Evolutionary conservation across 2,888 invertebrate species (phyloP), one percentile per base, ranked within the genome.

Genomic region (Ypsolopha sequella): DNA sequence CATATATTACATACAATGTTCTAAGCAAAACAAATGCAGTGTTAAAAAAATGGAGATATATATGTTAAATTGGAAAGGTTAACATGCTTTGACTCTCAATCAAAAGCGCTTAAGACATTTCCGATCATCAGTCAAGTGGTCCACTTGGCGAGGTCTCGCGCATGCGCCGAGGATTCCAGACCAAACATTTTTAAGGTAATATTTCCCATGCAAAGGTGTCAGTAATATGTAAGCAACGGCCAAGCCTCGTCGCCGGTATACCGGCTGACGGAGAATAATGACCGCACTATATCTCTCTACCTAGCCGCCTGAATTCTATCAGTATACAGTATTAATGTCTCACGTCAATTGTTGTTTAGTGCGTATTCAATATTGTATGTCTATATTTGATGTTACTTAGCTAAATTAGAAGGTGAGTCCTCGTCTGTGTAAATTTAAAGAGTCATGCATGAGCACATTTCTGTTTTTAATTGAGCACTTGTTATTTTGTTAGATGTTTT

Each of bases 341-440:
- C 56, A 66, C 70, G 78, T 84, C 80, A 82, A 82, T 82, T 81
- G 71, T 77, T 76, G 67, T 73, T 57, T 63, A 73, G 74, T 77
- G 72, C 65, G 60, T 70, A 70, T 36, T 51, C 4, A 41, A 48
- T 50, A 48, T 65, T 71, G 58, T 63, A 57, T 58, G 59, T 46
- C n/a, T 33, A 45, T 34, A n/a, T 56, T 65, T 50, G 57, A 68
- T 67, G 64, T 71, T 71, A 64, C 66, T 69, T 68, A 60, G 59
- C 24, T 62, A 63, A 65, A 70, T 54, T 55, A 61, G 58, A 61
- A 64, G 68, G 68, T 70, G 58, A 68, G 66, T 60, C 53, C 53
- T 43, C 36, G 3, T 47, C 43, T 36, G 13, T 47, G 11, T 24
- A 24, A n/a, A n/a, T n/a, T 35, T 8, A 36, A 11, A 10, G 14